phyloP scores from a whole-genome alignment of 2,888 invertebrate genomes.

The Microdon myrmicae region DNA sequence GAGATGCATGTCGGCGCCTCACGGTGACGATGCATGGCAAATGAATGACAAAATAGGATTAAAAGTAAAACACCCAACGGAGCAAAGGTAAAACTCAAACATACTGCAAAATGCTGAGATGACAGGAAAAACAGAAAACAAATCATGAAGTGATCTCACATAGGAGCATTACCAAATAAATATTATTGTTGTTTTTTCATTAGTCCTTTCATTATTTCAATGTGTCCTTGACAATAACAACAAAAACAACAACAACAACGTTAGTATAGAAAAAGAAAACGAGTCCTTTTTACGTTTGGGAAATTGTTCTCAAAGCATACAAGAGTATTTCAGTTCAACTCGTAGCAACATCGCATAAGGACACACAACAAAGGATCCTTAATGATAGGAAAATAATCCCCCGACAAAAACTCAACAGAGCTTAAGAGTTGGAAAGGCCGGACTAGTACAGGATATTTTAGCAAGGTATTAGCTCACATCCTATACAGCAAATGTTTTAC shows the following conservation, averaged over 20 bases:
- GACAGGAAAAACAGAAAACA: constrained; percentile 12
- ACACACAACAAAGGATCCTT: constrained; percentile 48
- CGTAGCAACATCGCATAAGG: too few species aligned
- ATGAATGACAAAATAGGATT: constrained; percentile 1
- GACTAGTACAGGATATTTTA: background rate
- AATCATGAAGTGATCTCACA: constrained; percentile 41
- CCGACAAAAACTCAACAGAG: constrained; percentile 39
- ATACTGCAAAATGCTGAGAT: constrained; percentile 1
- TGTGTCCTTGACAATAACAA: constrained; percentile 49
- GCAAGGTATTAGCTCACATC: constrained; percentile 2
- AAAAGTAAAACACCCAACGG: background rate
- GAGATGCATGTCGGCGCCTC: constrained; percentile 9
- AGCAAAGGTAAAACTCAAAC: constrained; percentile 8
- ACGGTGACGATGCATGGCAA: constrained; percentile 12
- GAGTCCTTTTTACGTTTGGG: constrained; percentile 6
- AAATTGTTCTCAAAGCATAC: too few species aligned
- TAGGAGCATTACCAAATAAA: constrained; percentile 50
- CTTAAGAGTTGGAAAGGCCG: constrained; percentile 28
- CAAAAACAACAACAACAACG: too few species aligned
- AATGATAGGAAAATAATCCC: constrained; percentile 52
- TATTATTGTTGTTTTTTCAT: constrained; percentile 49
- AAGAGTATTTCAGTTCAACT: too few species aligned
- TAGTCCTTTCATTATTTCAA: constrained; percentile 51
- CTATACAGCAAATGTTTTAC: constrained; percentile 12
- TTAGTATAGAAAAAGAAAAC: too few species aligned